Conservation (phyloP, 2,113 vertebrate species). For the Platanista minor region DNA sequence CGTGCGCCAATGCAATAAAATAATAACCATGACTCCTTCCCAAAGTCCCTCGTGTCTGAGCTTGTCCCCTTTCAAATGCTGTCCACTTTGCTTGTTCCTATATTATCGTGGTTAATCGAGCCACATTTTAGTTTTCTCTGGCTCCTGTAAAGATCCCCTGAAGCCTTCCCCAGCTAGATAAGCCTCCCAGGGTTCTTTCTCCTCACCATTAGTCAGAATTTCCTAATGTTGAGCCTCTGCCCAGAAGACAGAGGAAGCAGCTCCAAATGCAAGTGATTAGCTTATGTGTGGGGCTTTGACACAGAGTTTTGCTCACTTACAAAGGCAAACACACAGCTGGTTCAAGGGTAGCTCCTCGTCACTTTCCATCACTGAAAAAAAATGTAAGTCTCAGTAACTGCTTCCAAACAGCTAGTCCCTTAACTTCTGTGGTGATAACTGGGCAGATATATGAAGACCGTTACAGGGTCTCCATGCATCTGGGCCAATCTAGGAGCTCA, state of each 20-base stretch:
- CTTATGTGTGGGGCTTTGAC: conserved; percentile 48
- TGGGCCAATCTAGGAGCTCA: conserved; percentile 34
- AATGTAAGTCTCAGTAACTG: conserved; percentile 60
- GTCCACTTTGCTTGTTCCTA: conserved; percentile 27
- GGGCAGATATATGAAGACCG: conserved; percentile 68
- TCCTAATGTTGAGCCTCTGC: conserved; percentile 70
- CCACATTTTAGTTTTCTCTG: conserved; percentile 65
- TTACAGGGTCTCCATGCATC: conserved; percentile 47
- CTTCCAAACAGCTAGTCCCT: conserved; percentile 68
- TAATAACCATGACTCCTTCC: not conserved
- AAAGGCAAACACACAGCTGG: conserved; percentile 70
- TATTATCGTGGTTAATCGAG: conserved; percentile 65
- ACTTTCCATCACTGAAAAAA: conserved; percentile 72
- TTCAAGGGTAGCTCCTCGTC: conserved; percentile 64
- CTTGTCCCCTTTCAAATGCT: conserved; percentile 52
- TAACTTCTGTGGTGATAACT: conserved; percentile 59
- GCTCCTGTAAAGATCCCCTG: conserved; percentile 57
- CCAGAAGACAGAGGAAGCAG: conserved; percentile 73
- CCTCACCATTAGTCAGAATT: conserved; percentile 71
- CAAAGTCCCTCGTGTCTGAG: conserved; percentile 46
- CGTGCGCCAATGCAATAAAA: not conserved
- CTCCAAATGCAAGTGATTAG: conserved; percentile 75
- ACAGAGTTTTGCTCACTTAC: conserved; percentile 72
- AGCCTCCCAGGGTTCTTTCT: conserved; percentile 52
- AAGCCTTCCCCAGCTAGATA: conserved; percentile 61